A percentile compares a stretch with the other conserved stretches of the same genome.
Conservation (phyloP, 2,888 invertebrate species). For the Byasa hedistus region DNA sequence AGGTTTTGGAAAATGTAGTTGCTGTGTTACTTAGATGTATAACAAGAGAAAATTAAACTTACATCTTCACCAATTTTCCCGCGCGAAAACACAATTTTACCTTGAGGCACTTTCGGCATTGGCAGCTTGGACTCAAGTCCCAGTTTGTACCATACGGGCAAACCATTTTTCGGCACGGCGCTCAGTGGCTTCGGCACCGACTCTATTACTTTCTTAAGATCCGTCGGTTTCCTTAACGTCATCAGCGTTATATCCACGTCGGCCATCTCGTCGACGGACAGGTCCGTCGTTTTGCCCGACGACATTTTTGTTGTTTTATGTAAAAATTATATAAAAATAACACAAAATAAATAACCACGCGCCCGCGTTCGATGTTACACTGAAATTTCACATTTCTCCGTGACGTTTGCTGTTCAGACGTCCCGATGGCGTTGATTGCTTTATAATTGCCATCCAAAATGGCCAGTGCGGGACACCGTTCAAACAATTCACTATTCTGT, state of each 20-base stretch:
- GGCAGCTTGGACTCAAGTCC: conserved; percentile 78
- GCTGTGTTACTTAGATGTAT: background rate
- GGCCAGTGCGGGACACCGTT: conserved; percentile 18
- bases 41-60: conserved; percentile 41
- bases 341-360: conserved; percentile 39
- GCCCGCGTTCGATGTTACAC: conserved; percentile 37
- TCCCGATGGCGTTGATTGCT: conserved; percentile 31
- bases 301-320: conserved; percentile 44
- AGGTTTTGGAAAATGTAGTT: background rate
- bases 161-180: conserved; percentile 71
- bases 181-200: conserved; percentile 68
- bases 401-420: conserved; percentile 47
- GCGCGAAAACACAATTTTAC: conserved; percentile 72
- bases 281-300: conserved; percentile 41
- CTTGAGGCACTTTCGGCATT: conserved; percentile 73
- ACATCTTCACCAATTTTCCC: conserved; percentile 77
- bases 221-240: conserved; percentile 70
- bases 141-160: conserved; percentile 76
- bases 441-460: conserved; percentile 32
- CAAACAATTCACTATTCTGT: background rate
- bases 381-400: conserved; percentile 47
- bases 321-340: conserved; percentile 39
- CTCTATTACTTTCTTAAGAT: conserved; percentile 69
- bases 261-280: conserved; percentile 48
- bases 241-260: conserved; percentile 61